These are phyloP conservation scores for Saturnia japonica DNA, from an alignment of 2,888 invertebrate species.

Conservation along the genomic window DNA sequence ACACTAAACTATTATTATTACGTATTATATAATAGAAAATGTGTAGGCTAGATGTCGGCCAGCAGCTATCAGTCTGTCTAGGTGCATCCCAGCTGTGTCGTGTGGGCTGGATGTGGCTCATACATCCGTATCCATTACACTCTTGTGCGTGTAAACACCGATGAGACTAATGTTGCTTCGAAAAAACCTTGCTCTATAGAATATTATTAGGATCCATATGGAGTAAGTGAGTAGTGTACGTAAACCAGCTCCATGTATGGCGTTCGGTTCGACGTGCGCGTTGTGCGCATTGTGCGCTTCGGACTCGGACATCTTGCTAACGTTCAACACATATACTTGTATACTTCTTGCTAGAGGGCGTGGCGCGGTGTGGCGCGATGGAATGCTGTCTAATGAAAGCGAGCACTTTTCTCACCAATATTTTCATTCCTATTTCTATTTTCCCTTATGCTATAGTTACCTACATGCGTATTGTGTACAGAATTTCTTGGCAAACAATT, in stretches of 20 bases:
- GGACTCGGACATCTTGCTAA: neutral
- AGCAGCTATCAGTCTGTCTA: no score
- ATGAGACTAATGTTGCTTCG: neutral
- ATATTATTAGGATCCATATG: neutral
- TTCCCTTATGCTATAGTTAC: neutral
- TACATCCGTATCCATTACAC: no score
- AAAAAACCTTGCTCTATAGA: neutral
- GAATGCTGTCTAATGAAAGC: neutral
- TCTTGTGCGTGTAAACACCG: neutral
- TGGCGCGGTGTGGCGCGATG: neutral
- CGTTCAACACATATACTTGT: neutral
- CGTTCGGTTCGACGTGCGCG: neutral
- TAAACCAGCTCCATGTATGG: neutral
- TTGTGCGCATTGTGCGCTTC: neutral
- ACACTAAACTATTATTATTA: no score
- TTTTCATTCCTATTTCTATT: neutral
- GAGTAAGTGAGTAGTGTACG: neutral
- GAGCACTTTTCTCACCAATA: neutral
- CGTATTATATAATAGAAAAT: no score
- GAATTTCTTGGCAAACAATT: no score
- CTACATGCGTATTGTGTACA: neutral
- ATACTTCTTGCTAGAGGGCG: neutral
- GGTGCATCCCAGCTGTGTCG: no score
- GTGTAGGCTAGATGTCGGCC: no score
- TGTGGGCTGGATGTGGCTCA: no score